phyloP scores from a whole-genome alignment of 2,113 vertebrate genomes.

The Limanda limanda region DNA sequence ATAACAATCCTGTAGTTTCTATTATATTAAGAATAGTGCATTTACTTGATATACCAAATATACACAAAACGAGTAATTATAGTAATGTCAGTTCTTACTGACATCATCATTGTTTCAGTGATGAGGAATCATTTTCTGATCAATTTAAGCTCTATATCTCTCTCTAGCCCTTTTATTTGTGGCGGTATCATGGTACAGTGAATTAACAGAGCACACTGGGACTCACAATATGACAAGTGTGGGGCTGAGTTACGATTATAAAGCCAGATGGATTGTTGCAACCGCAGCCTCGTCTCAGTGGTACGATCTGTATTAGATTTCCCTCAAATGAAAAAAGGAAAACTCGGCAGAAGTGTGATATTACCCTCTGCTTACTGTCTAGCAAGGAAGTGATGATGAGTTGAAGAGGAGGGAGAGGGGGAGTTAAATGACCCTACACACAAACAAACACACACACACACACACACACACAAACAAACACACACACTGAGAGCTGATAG shows the following conservation, averaged over 20 bases:
- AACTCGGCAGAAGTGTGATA: not conserved
- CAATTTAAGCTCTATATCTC: too few species aligned
- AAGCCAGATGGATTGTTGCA: not conserved
- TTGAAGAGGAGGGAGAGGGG: slow-evolving; percentile 39
- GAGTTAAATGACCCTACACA: slow-evolving; percentile 39
- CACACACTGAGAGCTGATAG: slow-evolving; percentile 30
- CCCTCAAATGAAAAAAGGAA: not conserved
- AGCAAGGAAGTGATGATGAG: slow-evolving; percentile 54
- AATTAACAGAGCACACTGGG: too few species aligned
- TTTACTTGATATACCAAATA: too few species aligned
- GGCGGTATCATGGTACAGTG: too few species aligned
- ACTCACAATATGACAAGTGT: too few species aligned
- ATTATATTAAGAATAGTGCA: too few species aligned
- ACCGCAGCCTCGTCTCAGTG: not conserved
- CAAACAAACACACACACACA: not conserved
- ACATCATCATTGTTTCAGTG: too few species aligned
- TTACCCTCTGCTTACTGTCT: slow-evolving; percentile 26
- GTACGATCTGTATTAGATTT: not conserved
- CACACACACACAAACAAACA: slow-evolving; percentile 20
- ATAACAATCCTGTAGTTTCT: too few species aligned
- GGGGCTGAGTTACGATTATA: not conserved
- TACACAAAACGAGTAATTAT: too few species aligned
- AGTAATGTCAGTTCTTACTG: too few species aligned
- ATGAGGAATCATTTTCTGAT: too few species aligned
- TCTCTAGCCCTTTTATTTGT: too few species aligned